Base-by-base conservation (phyloP, 2,797 vertebrate species). In the Lutjanus campechanus region DNA sequence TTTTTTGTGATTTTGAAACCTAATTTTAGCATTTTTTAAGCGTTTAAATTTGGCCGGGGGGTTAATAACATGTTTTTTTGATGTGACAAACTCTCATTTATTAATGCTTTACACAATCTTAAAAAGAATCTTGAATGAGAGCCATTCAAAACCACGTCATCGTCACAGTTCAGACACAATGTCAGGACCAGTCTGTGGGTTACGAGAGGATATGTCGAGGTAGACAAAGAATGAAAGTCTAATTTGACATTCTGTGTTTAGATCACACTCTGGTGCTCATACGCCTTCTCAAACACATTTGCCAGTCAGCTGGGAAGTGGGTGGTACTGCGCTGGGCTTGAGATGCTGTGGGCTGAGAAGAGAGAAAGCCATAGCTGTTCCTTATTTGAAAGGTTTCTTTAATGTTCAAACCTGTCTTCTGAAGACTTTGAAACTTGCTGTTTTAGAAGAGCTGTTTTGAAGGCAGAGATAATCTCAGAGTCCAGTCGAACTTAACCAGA, bases 301-400 rank as follows among this genome's bases (percentile, higher is more conserved):
- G 19, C 64, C 81, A 75, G 83, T 90, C 76, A 87, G 83, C 82
- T 89, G 88, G 86, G 77, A 79, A 60, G 91, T 92, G 90, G 86
- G 89, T 88, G 90, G 82, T 50, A 66, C 77, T 78, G 75, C 73
- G 50, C 73, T 11, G 43, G 51, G 77, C 64, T 47, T n/a, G 50
- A 84, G 70, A 85, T 73, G 59, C 61, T 83, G 85, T 89, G 81
- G 77, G 84, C 69, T 86, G 68, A 61, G 44, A 82, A 47, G 56
- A 73, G 17, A 85, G 56, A 29, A 78, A 76, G 47, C 20, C 22
- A 64, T 72, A 72, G 36, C 66, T 81, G 62, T 74, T 80, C 44
- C 54, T 40, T 60, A 3, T 84, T 70, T 36, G 7, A 54, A 62
- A 60, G 20, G 9, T 43, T 68, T 70, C 49, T 73, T 82, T 78